These are phyloP conservation scores for Cnemophilus loriae DNA, from an alignment of 2,113 vertebrate genomes.

Conservation along the genomic window DNA sequence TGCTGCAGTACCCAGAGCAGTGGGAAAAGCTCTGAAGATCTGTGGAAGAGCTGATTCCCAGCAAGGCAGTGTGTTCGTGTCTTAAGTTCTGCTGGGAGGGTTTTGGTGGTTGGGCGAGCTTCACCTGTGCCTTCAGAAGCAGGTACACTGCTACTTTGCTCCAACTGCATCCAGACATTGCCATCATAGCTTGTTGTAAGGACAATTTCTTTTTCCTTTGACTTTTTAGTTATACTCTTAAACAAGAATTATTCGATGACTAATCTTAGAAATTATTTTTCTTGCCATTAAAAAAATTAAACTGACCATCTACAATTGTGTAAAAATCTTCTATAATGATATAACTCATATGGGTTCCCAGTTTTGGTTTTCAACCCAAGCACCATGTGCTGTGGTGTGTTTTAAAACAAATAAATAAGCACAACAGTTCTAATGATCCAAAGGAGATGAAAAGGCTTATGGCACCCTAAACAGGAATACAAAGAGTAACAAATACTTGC, in stretches of 20 bases:
- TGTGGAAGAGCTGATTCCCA: neutral
- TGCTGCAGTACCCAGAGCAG: neutral
- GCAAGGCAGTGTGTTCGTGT: neutral
- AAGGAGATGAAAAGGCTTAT: neutral
- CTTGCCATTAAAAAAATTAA: neutral
- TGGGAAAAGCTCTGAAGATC: neutral
- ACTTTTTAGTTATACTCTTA: neutral
- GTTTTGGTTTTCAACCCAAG: neutral
- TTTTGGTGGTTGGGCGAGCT: neutral
- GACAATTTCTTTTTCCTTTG: neutral
- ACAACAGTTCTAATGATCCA: neutral
- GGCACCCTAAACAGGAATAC: neutral
- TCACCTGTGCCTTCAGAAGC: neutral
- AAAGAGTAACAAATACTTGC: neutral
- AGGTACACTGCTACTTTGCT: neutral
- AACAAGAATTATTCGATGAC: neutral
- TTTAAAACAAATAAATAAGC: neutral
- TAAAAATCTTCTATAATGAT: neutral
- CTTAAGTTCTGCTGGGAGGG: neutral
- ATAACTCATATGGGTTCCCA: neutral
- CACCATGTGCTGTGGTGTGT: fast-evolving
- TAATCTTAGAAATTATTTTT: neutral
- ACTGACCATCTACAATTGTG: neutral
- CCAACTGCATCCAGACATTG: neutral
- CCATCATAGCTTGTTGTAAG: neutral